Conservation (phyloP, 2,888 invertebrate species). For the Mythimna albipuncta region DNA sequence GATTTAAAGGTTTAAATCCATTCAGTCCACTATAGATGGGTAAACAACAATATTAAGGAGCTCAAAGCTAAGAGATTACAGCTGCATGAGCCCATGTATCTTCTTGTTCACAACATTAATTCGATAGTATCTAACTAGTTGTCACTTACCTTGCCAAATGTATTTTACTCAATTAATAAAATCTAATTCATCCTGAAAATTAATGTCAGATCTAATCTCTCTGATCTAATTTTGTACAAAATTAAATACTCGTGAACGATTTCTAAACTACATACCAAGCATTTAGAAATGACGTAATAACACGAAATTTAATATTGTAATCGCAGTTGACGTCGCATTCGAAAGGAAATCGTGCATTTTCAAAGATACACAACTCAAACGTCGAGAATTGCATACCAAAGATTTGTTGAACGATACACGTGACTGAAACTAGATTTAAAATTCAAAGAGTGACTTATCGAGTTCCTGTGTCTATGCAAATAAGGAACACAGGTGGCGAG, state of each 20-base stretch:
- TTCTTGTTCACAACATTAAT: not conserved
- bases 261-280: not conserved
- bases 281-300: not conserved
- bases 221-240: slow-evolving; percentile 5
- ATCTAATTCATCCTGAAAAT: slow-evolving; percentile 9
- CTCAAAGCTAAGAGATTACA: no score
- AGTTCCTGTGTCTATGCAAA: slow-evolving; percentile 33
- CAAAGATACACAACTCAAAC: slow-evolving; percentile 10
- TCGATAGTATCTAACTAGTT: not conserved
- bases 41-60: no score
- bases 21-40: no score
- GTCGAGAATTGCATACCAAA: slow-evolving; percentile 35
- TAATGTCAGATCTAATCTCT: slow-evolving; percentile 1
- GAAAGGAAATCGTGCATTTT: slow-evolving; percentile 2
- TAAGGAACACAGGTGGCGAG: slow-evolving; percentile 24
- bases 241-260: not conserved
- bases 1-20: no score
- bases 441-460: slow-evolving; percentile 54
- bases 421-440: slow-evolving; percentile 53
- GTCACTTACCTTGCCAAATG: slow-evolving; percentile 1
- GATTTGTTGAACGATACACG: slow-evolving; percentile 21
- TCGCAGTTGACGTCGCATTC: not conserved
- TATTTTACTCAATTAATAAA: not conserved
- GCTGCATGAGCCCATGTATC: no score
- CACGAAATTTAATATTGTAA: not conserved